phyloP scores from a whole-genome alignment of 2,888 invertebrate species.

The Pachymerium ferrugineum region DNA sequence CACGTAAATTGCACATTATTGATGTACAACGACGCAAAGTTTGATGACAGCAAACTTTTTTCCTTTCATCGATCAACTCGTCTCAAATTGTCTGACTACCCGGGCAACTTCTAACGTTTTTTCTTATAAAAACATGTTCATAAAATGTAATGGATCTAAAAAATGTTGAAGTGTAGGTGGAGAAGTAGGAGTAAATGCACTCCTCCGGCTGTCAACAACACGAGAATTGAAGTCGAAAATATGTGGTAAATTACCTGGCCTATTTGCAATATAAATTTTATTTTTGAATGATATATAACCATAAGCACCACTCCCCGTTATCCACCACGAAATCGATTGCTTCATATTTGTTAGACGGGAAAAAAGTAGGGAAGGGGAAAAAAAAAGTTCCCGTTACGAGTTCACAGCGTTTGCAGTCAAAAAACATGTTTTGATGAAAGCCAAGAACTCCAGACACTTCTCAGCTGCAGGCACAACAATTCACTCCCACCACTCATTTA shows the following conservation, averaged over 20 bases:
- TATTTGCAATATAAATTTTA: constrained; percentile 5
- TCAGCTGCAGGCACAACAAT: too few relatives aligned
- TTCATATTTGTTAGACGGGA: not conserved
- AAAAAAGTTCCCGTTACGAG: not conserved
- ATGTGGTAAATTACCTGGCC: not conserved
- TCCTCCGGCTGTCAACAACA: not conserved
- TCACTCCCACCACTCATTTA: too few relatives aligned
- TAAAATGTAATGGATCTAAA: not conserved
- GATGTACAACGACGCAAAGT: too few relatives aligned
- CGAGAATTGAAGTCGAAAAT: not conserved
- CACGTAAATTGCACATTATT: too few relatives aligned
- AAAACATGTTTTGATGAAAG: constrained; percentile 20
- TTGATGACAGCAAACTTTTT: too few relatives aligned
- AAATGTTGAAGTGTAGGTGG: not conserved
- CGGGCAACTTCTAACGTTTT: not conserved
- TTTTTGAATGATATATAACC: constrained; percentile 9
- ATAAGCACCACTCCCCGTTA: constrained; percentile 8
- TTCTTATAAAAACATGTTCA: not conserved
- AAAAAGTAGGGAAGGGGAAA: not conserved
- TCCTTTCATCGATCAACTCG: too few relatives aligned
- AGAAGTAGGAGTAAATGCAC: not conserved
- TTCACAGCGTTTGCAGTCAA: too few relatives aligned
- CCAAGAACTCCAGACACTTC: too few relatives aligned
- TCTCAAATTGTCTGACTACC: too few relatives aligned
- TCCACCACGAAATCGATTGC: constrained; percentile 5